Base-by-base conservation (phyloP, 2,888 invertebrate species). In the Scelioninae gen. 2 region DNA sequence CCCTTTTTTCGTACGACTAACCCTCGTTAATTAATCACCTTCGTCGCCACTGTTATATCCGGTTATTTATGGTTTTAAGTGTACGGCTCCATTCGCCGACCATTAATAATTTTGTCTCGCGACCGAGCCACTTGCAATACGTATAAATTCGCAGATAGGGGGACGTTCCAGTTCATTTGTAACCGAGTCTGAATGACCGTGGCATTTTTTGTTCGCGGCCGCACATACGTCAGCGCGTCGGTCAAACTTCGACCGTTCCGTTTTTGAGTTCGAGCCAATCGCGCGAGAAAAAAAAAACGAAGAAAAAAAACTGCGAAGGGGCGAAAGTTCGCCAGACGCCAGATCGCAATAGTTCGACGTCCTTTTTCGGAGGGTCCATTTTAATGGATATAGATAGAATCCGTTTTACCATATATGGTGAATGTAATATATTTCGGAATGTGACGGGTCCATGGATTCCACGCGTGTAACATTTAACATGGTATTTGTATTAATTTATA, bases 21-120 rank as follows among this genome's bases (percentile, higher is more conserved):
- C 15, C 15, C 15, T n/a, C 16, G 11, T 25, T 41, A 55, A 41
- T 55, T 39, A 55, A 55, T 55, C 41, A 41, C 10, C 28, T 41
- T 55, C 41, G 9, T 28, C 28, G 15, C 13, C 10, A 22, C 37
- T 52, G n/a, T n/a, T n/a, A 7, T 37, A 37, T 37, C 37, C 52
- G 22, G 52, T 41, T 41, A 39, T 55, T 55, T 41, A 55, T 41
- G 55, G 41, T 41, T 55, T 55, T 55, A 55, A 55, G 55, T 41
- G 28, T 15, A 53, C 53, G 28, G 41, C 41, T 55, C 41, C 28
- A 28, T 55, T 19, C 15, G 9, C 16, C 28, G 19, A 35, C 18
- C 55, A 55, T 55, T 55, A 55, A 55, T 55, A 41, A 55, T 55
- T 55, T 55, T 22, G 35, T 16, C 41, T 28, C 41, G 10, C 41